Percentiles rank a stretch among this genome's conserved stretches.
These are phyloP conservation scores for Meleagris gallopavo DNA, from an alignment of 2,113 vertebrate genomes.

Conservation along the genomic window DNA sequence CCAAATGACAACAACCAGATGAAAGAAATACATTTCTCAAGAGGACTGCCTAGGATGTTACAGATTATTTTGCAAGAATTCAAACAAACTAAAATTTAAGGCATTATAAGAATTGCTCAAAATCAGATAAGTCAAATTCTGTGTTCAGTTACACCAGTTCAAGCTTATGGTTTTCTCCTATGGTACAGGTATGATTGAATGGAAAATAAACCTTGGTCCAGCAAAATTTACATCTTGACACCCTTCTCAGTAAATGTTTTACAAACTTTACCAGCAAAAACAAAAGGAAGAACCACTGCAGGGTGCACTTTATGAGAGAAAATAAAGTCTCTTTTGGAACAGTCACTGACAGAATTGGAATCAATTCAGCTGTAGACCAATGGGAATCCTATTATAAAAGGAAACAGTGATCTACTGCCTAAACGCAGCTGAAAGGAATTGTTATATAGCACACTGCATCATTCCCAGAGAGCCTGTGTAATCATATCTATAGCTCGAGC, in stretches of 20 bases:
- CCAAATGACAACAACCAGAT: not conserved
- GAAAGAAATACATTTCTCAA: not conserved
- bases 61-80: not conserved
- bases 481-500: not conserved
- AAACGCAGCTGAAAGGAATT: not conserved
- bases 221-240: not conserved
- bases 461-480: not conserved
- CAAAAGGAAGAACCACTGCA: not conserved
- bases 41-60: not conserved
- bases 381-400: conserved; percentile 12
- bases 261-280: not conserved
- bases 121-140: not conserved
- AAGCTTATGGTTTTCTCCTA: not conserved
- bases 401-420: not conserved
- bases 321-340: not conserved
- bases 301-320: not conserved
- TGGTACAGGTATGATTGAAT: not conserved
- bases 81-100: not conserved
- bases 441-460: not conserved
- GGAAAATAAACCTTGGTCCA: not conserved
- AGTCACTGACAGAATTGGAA: not conserved
- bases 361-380: conserved; percentile 1
- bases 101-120: not conserved
- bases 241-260: not conserved
- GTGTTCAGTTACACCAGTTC: not conserved